Evolutionary conservation across 1,140 invertebrate species (phyloP).

Genomic region (Cyclina sinensis): DNA sequence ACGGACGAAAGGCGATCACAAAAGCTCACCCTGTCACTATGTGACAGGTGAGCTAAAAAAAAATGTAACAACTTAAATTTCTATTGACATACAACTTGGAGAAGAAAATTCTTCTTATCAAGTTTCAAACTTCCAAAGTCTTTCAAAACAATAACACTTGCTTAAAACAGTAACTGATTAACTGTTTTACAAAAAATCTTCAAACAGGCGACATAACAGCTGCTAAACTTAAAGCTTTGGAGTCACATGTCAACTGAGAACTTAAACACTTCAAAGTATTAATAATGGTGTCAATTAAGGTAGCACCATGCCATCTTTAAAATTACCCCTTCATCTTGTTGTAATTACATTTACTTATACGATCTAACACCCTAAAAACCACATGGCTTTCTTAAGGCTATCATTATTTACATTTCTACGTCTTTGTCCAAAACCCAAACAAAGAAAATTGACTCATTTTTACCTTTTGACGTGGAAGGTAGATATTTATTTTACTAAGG

Average conservation of each 20-base stretch:
- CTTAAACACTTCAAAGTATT: background rate
- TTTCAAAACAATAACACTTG: no score
- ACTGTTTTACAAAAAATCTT: no score
- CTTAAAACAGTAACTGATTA: no score
- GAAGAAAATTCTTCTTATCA: no score
- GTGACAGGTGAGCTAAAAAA: no score
- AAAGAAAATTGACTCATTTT: conserved; percentile 19
- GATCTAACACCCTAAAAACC: conserved; percentile 4
- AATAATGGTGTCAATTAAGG: background rate
- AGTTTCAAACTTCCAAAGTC: no score
- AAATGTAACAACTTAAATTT: no score
- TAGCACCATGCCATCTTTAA: background rate
- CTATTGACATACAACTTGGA: no score
- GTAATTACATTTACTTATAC: background rate
- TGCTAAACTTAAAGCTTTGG: no score
- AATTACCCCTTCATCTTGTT: background rate
- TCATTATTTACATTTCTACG: conserved; percentile 22
- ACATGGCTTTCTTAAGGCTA: conserved; percentile 23
- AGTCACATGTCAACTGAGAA: background rate
- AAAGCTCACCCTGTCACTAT: no score
- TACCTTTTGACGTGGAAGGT: background rate
- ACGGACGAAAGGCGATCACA: no score
- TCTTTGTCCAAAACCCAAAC: conserved; percentile 1
- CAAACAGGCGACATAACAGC: no score
- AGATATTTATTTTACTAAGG: background rate